Base-by-base conservation (phyloP, 2,797 vertebrate species). In the Lophotriccus pileatus region DNA sequence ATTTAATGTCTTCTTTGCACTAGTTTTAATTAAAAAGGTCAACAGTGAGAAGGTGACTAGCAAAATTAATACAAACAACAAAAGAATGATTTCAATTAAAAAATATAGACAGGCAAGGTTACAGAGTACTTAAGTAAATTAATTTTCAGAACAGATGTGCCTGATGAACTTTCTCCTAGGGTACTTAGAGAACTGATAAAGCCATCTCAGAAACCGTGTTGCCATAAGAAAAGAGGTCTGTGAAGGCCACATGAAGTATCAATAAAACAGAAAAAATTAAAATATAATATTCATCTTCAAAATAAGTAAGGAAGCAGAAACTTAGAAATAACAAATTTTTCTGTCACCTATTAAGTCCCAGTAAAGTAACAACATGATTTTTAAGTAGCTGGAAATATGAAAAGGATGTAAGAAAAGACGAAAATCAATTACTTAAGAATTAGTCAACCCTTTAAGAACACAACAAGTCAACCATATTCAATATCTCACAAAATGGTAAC, bases 1-100 rank as follows among this genome's bases (percentile, higher is more conserved):
- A 3, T 77, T 84, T 91, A 73, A 89, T 43, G 44, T 37, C 36
- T 76, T 85, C 49, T 90, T 80, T 80, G 52, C 44, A 77, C 80
- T 85, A 56, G 10, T 74, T 93, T 91, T 95, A 95, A 96, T 93
- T 83, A 56, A 80, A 93, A 94, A 89, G 75, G 78, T 91, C 72
- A 96, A 87, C 64, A 93, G 46, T 60, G 56, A 89, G n/a, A 50
- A 63, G 25, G 44, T 77, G 82, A 73, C 68, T 80, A 77, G 44
- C 30, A 80, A 83, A 94, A 92, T 80, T 92, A 96, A 80, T 63
- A 77, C 3, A 79, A 79, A 79, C 58, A 89, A 66, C 24, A 84
- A 70, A 96, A 44, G 9, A 91, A 80, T 63, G 0, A 59, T 77
- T 92, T 93, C 32, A 90, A 76, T 79, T 93, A n/a, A 83, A 90